phyloP scores from a whole-genome alignment of 2,888 invertebrate species.

The Agrotis exclamationis region DNA sequence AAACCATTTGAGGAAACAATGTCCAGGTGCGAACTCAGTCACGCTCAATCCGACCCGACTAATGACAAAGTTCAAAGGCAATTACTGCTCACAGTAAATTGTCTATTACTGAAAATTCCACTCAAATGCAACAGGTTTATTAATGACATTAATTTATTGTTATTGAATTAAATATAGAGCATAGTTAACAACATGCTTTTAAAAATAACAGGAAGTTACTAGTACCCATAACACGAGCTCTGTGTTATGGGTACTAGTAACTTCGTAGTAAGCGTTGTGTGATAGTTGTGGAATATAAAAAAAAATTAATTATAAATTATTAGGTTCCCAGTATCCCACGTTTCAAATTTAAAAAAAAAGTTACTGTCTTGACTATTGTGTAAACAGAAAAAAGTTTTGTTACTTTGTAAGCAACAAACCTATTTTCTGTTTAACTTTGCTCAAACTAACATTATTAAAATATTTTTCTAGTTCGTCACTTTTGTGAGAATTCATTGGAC shows the following conservation, averaged over 20 bases:
- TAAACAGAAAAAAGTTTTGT: too few relatives aligned
- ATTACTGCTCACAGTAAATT: constrained; percentile 66
- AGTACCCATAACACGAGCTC: too few relatives aligned
- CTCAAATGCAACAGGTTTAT: constrained; percentile 33
- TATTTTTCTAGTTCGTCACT: constrained; percentile 23
- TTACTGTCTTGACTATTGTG: background rate
- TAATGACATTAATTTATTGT: constrained; percentile 27
- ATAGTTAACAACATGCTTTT: constrained; percentile 29
- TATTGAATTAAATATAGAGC: background rate
- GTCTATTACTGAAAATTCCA: constrained; percentile 19
- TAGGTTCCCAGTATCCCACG: too few relatives aligned
- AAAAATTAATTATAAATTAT: too few relatives aligned
- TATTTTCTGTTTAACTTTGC: too few relatives aligned
- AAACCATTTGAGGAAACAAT: constrained; percentile 74
- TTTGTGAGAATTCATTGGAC: background rate
- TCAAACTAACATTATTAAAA: background rate
- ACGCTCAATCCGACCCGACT: constrained; percentile 75
- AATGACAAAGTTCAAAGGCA: constrained; percentile 70
- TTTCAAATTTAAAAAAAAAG: too few relatives aligned
- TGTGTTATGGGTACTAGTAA: too few relatives aligned
- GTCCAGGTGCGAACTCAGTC: constrained; percentile 77
- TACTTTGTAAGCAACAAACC: constrained; percentile 36
- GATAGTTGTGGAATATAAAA: too few relatives aligned
- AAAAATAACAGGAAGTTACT: constrained; percentile 16
- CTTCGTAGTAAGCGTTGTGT: too few relatives aligned